phyloP scores from a whole-genome alignment of 2,797 vertebrate species.

The Trematomus bernacchii region DNA sequence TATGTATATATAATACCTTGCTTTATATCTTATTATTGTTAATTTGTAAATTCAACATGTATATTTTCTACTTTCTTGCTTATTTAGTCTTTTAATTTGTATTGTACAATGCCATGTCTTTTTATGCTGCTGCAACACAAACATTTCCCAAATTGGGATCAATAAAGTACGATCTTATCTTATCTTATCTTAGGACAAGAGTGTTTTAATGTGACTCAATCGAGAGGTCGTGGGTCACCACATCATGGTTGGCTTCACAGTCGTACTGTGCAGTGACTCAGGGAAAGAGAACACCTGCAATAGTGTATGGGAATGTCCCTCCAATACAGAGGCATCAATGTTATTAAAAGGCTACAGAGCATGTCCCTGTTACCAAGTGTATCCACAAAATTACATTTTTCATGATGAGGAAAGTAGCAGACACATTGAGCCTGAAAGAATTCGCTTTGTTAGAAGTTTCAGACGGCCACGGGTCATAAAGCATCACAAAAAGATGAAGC shows the following conservation, averaged over 20 bases:
- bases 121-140: too few species aligned
- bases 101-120: too few species aligned
- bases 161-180: too few species aligned
- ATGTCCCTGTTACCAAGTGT: slow-evolving; percentile 56
- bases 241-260: slow-evolving; percentile 52
- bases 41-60: too few species aligned
- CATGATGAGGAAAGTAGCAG: slow-evolving; percentile 48
- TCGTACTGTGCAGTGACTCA: slow-evolving; percentile 32
- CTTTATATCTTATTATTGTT: too few species aligned
- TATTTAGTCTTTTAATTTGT: too few species aligned
- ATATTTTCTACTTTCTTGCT: too few species aligned
- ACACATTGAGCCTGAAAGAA: slow-evolving; percentile 48
- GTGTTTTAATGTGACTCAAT: slow-evolving; percentile 8
- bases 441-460: slow-evolving; percentile 56
- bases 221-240: slow-evolving; percentile 30
- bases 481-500: slow-evolving; percentile 62
- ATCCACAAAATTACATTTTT: slow-evolving; percentile 66
- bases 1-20: too few species aligned
- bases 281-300: slow-evolving; percentile 65
- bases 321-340: slow-evolving; percentile 8
- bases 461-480: slow-evolving; percentile 64
- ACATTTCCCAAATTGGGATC: too few species aligned
- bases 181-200: not conserved
- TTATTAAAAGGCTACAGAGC: slow-evolving; percentile 73
- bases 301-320: slow-evolving; percentile 33